Conservation (phyloP, 2,113 vertebrate genomes). For the Anoura caudifer region DNA sequence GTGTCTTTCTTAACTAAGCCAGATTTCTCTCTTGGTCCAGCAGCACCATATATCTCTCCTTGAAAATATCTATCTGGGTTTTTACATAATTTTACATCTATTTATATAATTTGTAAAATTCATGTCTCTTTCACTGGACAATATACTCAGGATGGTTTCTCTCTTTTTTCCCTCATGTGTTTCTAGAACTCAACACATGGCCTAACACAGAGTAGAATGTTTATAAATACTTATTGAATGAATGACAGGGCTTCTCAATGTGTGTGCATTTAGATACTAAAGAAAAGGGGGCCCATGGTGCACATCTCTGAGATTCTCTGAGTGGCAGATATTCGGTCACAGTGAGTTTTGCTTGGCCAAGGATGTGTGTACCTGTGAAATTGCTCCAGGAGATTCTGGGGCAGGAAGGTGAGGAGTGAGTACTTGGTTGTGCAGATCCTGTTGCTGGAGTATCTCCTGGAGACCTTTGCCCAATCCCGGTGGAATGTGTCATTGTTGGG, state of each 20-base stretch:
- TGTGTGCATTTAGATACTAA: not conserved
- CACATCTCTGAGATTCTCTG: not conserved
- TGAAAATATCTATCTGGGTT: not conserved
- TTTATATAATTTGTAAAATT: not conserved
- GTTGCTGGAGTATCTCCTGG: slow-evolving; percentile 73
- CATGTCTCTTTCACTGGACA: not conserved
- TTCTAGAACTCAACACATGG: not conserved
- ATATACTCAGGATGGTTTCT: not conserved
- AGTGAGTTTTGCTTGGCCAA: too few relatives aligned
- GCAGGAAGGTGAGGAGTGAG: slow-evolving; percentile 81
- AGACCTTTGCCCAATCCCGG: slow-evolving; percentile 55
- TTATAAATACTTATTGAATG: not conserved
- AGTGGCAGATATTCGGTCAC: not conserved
- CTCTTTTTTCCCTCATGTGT: not conserved
- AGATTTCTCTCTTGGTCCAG: not conserved
- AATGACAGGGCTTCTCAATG: not conserved
- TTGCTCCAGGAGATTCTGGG: slow-evolving; percentile 81
- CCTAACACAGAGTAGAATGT: not conserved
- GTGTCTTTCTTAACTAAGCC: not conserved
- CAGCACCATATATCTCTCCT: not conserved
- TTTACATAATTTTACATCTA: not conserved
- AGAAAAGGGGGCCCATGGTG: not conserved
- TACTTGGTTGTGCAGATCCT: slow-evolving; percentile 80
- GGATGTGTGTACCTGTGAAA: slow-evolving; percentile 79
- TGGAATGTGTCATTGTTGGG: slow-evolving; percentile 71